phyloP scores from a whole-genome alignment of 1,140 invertebrate genomes.

The Drosophila oshimai region DNA sequence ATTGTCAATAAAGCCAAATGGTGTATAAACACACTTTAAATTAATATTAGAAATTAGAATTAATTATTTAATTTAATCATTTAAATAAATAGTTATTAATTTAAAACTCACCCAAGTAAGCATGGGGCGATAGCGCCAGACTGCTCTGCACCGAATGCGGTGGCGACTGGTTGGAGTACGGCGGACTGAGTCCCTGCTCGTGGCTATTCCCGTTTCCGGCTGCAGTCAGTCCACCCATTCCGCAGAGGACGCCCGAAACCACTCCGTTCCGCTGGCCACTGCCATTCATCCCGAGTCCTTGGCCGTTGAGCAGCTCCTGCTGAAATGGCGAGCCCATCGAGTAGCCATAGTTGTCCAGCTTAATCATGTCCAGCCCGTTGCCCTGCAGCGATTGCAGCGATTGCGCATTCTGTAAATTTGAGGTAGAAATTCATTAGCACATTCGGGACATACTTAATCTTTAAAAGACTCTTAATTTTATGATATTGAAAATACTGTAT shows the following conservation, averaged over 20 bases:
- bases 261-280: slow-evolving; percentile 12
- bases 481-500: no score
- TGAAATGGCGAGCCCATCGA: slow-evolving; percentile 85
- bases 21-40: no score
- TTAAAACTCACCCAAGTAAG: slow-evolving; percentile 84
- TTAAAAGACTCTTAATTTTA: no score
- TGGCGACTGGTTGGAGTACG: slow-evolving; percentile 92
- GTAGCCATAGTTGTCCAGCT: slow-evolving; percentile 84
- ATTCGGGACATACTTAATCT: no score
- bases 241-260: slow-evolving; percentile 17
- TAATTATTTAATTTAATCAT: no score
- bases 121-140: slow-evolving; percentile 90
- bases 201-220: slow-evolving; percentile 74
- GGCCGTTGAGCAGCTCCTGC: slow-evolving; percentile 85
- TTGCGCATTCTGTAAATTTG: slow-evolving; percentile 82
- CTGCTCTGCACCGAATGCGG: slow-evolving; percentile 91
- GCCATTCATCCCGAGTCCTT: slow-evolving; percentile 62
- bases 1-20: no score
- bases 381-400: slow-evolving; percentile 82
- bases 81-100: not conserved
- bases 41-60: not conserved
- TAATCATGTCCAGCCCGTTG: slow-evolving; percentile 79
- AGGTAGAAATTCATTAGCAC: not conserved
- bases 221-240: slow-evolving; percentile 36
- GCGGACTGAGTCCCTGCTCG: slow-evolving; percentile 87